These are phyloP conservation scores for Diplodus sargus DNA, from an alignment of 2,797 vertebrate genomes.

Conservation along the genomic window DNA sequence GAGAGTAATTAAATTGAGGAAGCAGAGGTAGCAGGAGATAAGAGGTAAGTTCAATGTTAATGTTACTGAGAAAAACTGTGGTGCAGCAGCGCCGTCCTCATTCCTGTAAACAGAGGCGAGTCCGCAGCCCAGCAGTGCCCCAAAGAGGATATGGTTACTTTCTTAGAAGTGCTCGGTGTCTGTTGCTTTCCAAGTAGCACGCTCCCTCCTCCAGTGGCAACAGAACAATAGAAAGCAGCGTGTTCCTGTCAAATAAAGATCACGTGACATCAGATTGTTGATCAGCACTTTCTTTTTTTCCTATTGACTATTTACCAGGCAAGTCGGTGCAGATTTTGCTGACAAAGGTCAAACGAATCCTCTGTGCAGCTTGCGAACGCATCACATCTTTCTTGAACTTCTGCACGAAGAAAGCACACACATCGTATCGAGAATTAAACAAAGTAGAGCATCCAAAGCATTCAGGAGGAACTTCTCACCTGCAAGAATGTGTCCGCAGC, in stretches of 20 bases:
- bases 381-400: background rate
- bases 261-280: background rate
- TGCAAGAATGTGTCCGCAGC: conserved; percentile 35
- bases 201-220: conserved; percentile 14
- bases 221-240: conserved; percentile 34
- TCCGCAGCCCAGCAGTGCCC: conserved; percentile 31
- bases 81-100: conserved; percentile 32
- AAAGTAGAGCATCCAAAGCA: background rate
- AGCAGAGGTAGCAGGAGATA: conserved; percentile 7
- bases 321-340: background rate
- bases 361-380: background rate
- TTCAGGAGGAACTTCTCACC: conserved; percentile 14
- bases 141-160: conserved; percentile 67
- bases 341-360: background rate
- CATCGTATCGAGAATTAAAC: background rate
- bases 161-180: conserved; percentile 59
- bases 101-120: conserved; percentile 65
- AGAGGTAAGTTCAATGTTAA: conserved; percentile 22
- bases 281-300: background rate
- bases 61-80: conserved; percentile 21
- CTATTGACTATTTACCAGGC: background rate
- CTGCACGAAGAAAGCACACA: background rate
- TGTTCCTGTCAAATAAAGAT: conserved; percentile 42
- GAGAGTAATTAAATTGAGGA: conserved; percentile 6
- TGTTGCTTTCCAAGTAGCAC: conserved; percentile 64